Conservation (phyloP, 1,140 invertebrate genomes). For the Achroia grisella region DNA sequence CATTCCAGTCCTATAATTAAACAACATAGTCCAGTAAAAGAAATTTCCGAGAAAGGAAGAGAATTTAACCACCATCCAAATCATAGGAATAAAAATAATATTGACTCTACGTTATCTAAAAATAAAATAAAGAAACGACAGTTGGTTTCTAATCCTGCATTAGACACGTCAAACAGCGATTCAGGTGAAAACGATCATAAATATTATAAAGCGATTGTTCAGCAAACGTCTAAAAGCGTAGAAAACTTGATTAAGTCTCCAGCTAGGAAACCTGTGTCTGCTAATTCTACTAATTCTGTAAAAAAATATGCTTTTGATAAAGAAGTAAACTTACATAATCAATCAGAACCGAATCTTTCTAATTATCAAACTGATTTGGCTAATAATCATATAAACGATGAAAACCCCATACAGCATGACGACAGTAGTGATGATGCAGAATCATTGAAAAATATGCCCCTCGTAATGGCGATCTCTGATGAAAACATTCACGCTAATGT, state of each 20-base stretch:
- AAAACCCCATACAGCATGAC: conserved; percentile 9
- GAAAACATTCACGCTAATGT: conserved; percentile 37
- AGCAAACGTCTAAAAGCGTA: conserved; percentile 27
- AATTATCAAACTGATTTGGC: conserved; percentile 2
- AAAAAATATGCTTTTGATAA: conserved; percentile 13
- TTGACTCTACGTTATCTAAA: too few relatives aligned
- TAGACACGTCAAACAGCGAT: conserved; percentile 1
- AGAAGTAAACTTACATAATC: conserved; percentile 15
- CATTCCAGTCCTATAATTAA: conserved; percentile 25
- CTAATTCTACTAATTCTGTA: conserved; percentile 10
- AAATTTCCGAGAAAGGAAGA: not conserved
- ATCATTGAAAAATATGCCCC: conserved; percentile 25
- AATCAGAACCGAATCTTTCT: conserved; percentile 20
- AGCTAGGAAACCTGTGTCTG: conserved; percentile 29
- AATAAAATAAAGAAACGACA: too few relatives aligned
- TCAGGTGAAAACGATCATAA: conserved; percentile 25
- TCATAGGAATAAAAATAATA: too few relatives aligned
- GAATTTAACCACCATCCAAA: too few relatives aligned
- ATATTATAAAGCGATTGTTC: conserved; percentile 15
- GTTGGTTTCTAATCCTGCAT: too few relatives aligned
- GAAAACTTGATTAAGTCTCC: conserved; percentile 51
- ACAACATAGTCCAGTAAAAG: conserved; percentile 6
- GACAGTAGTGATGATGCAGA: conserved; percentile 37
- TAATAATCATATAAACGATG: conserved; percentile 6
- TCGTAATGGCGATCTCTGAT: conserved; percentile 38